Evolutionary conservation across 2,797 vertebrate genomes (phyloP).

Genomic region (Prunella strophiata): DNA sequence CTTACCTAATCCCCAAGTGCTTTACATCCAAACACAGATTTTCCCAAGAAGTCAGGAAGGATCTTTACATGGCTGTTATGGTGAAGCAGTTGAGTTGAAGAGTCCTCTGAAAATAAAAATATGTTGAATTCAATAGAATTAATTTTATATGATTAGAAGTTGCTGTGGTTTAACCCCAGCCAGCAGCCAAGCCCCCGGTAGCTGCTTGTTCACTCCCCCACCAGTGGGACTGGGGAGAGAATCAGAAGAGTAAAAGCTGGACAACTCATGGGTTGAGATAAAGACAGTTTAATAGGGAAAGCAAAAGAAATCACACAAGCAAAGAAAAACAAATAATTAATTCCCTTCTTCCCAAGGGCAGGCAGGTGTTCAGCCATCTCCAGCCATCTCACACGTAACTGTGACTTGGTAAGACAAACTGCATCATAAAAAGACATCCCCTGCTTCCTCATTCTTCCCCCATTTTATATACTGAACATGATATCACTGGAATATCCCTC

Average conservation of each 20-base stretch:
- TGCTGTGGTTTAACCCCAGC: neutral
- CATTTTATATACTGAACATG: neutral
- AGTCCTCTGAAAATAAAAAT: neutral
- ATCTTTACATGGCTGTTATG: neutral
- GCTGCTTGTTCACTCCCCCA: neutral
- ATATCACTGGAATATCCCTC: neutral
- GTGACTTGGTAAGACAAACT: neutral
- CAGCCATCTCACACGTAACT: accelerated
- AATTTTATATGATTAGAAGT: neutral
- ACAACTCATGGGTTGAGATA: neutral
- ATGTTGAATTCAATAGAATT: neutral
- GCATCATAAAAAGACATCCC: neutral
- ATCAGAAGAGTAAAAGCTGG: neutral
- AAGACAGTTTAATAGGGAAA: neutral
- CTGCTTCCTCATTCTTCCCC: accelerated
- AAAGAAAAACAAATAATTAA: neutral
- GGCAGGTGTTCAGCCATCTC: neutral
- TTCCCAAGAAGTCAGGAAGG: neutral
- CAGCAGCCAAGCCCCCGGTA: neutral
- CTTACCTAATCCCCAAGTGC: neutral
- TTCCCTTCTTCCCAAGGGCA: neutral
- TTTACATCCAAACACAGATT: neutral
- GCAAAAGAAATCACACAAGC: neutral
- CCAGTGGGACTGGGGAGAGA: too few species aligned
- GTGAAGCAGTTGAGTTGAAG: neutral